Evolutionary conservation across 2,888 invertebrate genomes (phyloP), one percentile per base, ranked within the genome.

Genomic region (Sinopyrophorus schimmeli): DNA sequence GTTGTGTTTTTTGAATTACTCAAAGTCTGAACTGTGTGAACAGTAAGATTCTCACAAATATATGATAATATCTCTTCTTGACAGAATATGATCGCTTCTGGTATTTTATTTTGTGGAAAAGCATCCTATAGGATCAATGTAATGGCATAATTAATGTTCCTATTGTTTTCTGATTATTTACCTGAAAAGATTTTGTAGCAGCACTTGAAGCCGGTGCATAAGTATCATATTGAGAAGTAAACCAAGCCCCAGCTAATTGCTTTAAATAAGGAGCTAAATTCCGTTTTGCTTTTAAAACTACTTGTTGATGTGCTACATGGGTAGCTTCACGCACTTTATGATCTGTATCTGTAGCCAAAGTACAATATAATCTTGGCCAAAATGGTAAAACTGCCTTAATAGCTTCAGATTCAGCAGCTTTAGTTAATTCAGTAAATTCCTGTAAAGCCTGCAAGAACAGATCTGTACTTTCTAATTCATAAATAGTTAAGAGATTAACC

Each of bases 361-460:
- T 79, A 54, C 80, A 81, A 70, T 92, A 96, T 46, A 86, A 77
- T 58, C 89, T 80, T 0, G 90, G 85, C 95, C 95, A 96, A 64
- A 84, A 82, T 0, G 89, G 86, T 35, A 96, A 72, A 1, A 87
- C 79, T 1, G 81, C 76, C 66, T 86, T 87, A 0, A 91, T 77
- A 21, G 78, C 77, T n/a, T 86, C 82, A 4, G 78, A 66, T 50
- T 86, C 82, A 6, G 84, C 80, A 18, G 79, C 79, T 55, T 78
- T 76, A 28, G 89, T 82, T 6, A 92, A 70, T 9, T 83, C 83
- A 16, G 79, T 77, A 63, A 95, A 83, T 73, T 95, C 94, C 74
- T 88, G 86, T 10, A 92, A 70, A 1, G 89, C 91, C 89, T 91
- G 66, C 0, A 61, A 61, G n/a, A n/a, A n/a, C n/a, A n/a, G n/a